These are phyloP conservation scores for Lepisosteus oculatus DNA, from an alignment of 2,113 vertebrate genomes.

Conservation along the genomic window DNA sequence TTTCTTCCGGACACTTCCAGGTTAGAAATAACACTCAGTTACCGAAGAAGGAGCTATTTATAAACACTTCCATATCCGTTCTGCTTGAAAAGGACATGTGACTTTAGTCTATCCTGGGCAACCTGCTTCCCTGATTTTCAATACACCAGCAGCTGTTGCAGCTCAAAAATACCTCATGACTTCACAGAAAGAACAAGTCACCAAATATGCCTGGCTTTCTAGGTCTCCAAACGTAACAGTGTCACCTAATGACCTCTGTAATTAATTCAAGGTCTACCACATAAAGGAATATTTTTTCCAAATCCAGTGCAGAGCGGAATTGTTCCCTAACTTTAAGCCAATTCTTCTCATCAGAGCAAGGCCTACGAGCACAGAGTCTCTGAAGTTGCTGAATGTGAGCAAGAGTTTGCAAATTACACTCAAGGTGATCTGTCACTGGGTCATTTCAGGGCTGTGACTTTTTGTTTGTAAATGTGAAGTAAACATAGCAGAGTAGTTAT, in stretches of 20 bases:
- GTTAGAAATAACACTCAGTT: constrained; percentile 8
- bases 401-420: too few species aligned
- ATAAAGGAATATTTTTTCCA: too few species aligned
- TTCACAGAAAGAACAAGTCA: constrained; percentile 11
- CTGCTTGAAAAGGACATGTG: neutral
- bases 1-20: constrained; percentile 1
- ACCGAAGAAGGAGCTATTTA: neutral
- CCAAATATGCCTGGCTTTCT: constrained; percentile 12
- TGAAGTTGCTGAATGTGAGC: too few species aligned
- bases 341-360: too few species aligned
- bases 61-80: constrained; percentile 5
- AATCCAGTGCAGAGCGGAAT: too few species aligned
- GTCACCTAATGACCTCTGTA: constrained; percentile 9
- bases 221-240: neutral
- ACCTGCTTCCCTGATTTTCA: constrained; percentile 5
- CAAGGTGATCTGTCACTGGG: too few species aligned
- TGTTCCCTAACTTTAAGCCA: too few species aligned
- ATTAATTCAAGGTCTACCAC: too few species aligned
- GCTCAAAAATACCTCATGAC: constrained; percentile 15
- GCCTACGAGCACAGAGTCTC: too few species aligned
- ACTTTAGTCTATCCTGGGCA: constrained; percentile 7
- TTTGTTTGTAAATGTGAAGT: too few species aligned
- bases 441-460: too few species aligned
- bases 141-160: constrained; percentile 9
- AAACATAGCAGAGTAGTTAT: too few species aligned